phyloP scores from a whole-genome alignment of 2,113 vertebrate genomes.

The Leptocoma aspasia region DNA sequence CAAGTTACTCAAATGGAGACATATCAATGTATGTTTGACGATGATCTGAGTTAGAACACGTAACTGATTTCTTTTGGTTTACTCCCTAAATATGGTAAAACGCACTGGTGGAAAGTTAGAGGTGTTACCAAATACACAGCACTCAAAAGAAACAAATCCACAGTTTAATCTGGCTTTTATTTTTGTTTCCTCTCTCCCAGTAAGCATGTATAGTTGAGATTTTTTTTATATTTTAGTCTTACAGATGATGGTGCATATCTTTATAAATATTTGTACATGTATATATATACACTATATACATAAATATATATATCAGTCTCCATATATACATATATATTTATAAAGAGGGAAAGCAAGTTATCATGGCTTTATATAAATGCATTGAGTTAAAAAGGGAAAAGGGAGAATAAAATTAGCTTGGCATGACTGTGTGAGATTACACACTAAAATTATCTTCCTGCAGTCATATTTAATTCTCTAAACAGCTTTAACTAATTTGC shows the following conservation, averaged over 20 bases:
- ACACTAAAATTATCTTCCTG: neutral
- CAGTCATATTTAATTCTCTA: slow-evolving; percentile 8
- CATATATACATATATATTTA: neutral
- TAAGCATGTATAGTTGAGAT: neutral
- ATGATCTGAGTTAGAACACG: neutral
- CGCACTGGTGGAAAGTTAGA: neutral
- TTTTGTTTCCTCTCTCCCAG: neutral
- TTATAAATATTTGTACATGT: neutral
- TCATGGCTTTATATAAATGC: neutral
- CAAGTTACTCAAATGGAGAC: neutral
- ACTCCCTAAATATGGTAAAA: neutral
- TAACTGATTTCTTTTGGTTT: neutral
- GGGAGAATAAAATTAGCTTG: slow-evolving; percentile 8
- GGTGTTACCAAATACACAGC: neutral
- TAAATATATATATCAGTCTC: neutral
- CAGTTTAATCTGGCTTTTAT: neutral
- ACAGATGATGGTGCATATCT: neutral
- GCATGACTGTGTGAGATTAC: neutral
- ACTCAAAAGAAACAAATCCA: neutral
- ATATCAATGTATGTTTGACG: rapidly evolving
- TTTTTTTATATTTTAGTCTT: neutral
- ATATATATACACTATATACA: neutral
- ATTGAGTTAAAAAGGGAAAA: neutral
- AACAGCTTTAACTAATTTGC: slow-evolving; percentile 22
- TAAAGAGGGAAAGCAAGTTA: neutral